Evolutionary conservation across 30 jellyfish, hydroid and myxozoan species (phyloP), one percentile per base, ranked within the genome.

Genomic region (Chrysaora quinquecirrha): DNA sequence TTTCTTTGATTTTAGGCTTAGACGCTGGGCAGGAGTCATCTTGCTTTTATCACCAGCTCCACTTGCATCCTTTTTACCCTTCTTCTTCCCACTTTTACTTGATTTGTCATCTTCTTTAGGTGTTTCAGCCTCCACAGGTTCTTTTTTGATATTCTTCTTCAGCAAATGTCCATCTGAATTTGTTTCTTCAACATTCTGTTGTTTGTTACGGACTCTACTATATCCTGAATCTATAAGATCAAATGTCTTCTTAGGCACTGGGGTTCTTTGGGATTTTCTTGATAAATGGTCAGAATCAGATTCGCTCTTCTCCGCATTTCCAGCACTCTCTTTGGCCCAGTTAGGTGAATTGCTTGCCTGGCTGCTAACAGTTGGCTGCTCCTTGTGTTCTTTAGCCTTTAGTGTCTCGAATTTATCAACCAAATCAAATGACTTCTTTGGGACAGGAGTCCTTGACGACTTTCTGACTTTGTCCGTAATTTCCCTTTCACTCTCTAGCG

Each of bases 381-480:
- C 65, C 69, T 47, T 82, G 54, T 43, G 68, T 0, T 30, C 66
- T 88, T 43, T 47, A 76, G 64, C 19, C 19, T 52, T 52, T 3
- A 3, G 4, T 10, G 68, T 52, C 19, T 20, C 68, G 19, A 52
- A 52, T 16, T 78, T 79, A 54, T 87, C 96, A 87, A 87, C 49
- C 14, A 87, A 78, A 52, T 78, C 88, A 66, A 87, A 87, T 12
- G 73, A 34, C 34, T 87, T 78, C 56, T 87, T 87, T 21, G 96
- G 96, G 29, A 87, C 89, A 4, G 96, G 96, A n/a, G 96, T 87
- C 70, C 98, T 79, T 18, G 87, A 80, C 1, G 98, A 93, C 24
- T 94, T 86, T 23, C 98, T 80, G 35, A 80, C 88, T 43, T 79
- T 76, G 23, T 78, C 96, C 20, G 80, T 74, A 30, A 38, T 47